Percentiles rank a stretch among this genome's conserved stretches.
phyloP scores from a whole-genome alignment of 2,888 invertebrate genomes.

The Drosophila acutilabella region DNA sequence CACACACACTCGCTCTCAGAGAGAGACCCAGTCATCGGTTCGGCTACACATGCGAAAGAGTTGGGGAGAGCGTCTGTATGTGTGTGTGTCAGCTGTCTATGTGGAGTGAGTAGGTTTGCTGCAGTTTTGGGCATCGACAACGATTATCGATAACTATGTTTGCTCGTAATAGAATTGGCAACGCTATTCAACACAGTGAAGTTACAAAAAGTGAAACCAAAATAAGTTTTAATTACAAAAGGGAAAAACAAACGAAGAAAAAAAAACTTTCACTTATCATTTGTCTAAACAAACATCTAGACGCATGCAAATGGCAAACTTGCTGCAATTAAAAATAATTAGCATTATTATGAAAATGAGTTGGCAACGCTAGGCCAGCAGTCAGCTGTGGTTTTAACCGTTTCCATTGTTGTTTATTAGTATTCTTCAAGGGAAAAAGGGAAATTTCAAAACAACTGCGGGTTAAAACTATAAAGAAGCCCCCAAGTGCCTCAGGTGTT shows the following conservation, averaged over 20 bases:
- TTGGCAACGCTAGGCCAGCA: slow-evolving; percentile 34
- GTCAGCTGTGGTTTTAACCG: slow-evolving; percentile 26
- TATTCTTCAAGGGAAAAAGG: slow-evolving; percentile 52
- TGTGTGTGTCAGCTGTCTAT: slow-evolving; percentile 15
- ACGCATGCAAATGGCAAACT: slow-evolving; percentile 64
- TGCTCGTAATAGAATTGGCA: slow-evolving; percentile 23
- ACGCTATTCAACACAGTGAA: slow-evolving; percentile 13
- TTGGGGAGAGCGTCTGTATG: slow-evolving; percentile 18
- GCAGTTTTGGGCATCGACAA: slow-evolving; percentile 35
- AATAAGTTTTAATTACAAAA: slow-evolving; percentile 34
- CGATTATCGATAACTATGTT: slow-evolving; percentile 45
- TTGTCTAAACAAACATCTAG: slow-evolving; percentile 39
- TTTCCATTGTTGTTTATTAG: slow-evolving; percentile 64
- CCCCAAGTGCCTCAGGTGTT: slow-evolving; percentile 13
- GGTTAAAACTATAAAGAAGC: slow-evolving; percentile 36
- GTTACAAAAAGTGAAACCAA: slow-evolving; percentile 24
- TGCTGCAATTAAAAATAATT: slow-evolving; percentile 77
- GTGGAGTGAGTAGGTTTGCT: slow-evolving; percentile 26
- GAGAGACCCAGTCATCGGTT: slow-evolving; percentile 10
- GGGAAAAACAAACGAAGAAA: slow-evolving; percentile 21
- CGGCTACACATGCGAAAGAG: slow-evolving; percentile 32
- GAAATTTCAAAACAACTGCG: slow-evolving; percentile 66
- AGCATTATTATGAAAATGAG: slow-evolving; percentile 78
- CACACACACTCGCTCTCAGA: neutral
- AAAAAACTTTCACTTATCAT: slow-evolving; percentile 65